Evolutionary conservation across 2,888 invertebrate species (phyloP).

Genomic region (Steromphala cineraria): DNA sequence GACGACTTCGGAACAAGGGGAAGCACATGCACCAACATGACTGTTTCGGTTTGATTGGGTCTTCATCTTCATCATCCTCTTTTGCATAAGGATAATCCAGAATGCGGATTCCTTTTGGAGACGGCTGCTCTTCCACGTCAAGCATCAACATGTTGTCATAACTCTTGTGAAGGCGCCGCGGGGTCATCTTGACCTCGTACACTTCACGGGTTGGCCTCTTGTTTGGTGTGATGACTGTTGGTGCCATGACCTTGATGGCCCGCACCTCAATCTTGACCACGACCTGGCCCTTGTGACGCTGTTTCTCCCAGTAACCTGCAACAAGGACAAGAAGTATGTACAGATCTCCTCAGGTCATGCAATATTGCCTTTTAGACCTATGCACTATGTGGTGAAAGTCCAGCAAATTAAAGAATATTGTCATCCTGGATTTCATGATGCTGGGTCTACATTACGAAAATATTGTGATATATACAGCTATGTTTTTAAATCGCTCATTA

Average conservation of each 20-base stretch:
- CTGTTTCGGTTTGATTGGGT: constrained; percentile 30
- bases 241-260: constrained; percentile 61
- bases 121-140: constrained; percentile 41
- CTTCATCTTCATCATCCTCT: constrained; percentile 45
- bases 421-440: too few species aligned
- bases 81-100: constrained; percentile 53
- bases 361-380: too few species aligned
- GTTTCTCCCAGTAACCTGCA: constrained; percentile 66
- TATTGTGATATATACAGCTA: too few species aligned
- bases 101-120: constrained; percentile 47
- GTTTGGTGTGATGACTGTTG: constrained; percentile 47
- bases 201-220: constrained; percentile 24
- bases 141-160: constrained; percentile 64
- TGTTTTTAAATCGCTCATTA: too few species aligned
- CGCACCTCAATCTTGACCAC: constrained; percentile 62
- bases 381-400: too few species aligned
- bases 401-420: too few species aligned
- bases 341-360: too few species aligned
- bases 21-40: constrained; percentile 62
- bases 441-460: too few species aligned
- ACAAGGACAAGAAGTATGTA: constrained; percentile 22
- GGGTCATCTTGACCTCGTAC: constrained; percentile 48
- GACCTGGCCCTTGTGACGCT: constrained; percentile 69
- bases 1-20: constrained; percentile 35
- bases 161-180: constrained; percentile 56